phyloP scores from a whole-genome alignment of 2,888 invertebrate genomes.

The Parnassius smintheus region DNA sequence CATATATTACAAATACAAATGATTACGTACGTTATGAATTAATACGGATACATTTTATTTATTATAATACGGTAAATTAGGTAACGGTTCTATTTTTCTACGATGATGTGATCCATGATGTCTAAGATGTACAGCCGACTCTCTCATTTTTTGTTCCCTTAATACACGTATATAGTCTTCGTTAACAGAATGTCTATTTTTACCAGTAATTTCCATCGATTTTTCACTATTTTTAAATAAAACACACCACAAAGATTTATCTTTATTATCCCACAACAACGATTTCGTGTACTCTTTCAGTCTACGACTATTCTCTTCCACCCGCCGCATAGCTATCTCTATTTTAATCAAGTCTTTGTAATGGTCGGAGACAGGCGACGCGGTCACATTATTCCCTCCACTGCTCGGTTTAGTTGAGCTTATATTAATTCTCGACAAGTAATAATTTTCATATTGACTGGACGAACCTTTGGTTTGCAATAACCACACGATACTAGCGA shows the following conservation, averaged over 20 bases:
- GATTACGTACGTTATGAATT: conserved; percentile 28
- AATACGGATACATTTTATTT: conserved; percentile 36
- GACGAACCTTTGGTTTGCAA: conserved; percentile 61
- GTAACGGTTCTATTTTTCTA: conserved; percentile 59
- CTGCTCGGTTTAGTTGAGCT: conserved; percentile 56
- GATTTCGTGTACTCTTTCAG: conserved; percentile 77
- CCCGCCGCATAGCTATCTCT: conserved; percentile 77
- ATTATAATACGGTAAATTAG: conserved; percentile 69
- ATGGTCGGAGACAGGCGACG: conserved; percentile 64
- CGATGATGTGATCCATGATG: conserved; percentile 71
- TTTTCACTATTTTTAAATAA: conserved; percentile 73
- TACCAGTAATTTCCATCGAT: conserved; percentile 49
- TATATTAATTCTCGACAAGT: conserved; percentile 80
- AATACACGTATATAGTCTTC: conserved; percentile 66
- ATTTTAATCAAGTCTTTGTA: conserved; percentile 78
- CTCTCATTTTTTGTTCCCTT: conserved; percentile 69
- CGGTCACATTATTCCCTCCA: conserved; percentile 56
- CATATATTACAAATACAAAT: conserved; percentile 38
- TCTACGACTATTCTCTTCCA: conserved; percentile 74
- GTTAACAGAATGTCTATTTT: conserved; percentile 56
- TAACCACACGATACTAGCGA: conserved; percentile 75
- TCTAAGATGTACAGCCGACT: conserved; percentile 69
- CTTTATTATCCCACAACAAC: conserved; percentile 76
- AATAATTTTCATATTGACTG: conserved; percentile 77
- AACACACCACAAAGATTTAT: conserved; percentile 77